phyloP scores from a whole-genome alignment of 1,140 invertebrate genomes.

The Liolophura sinensis region DNA sequence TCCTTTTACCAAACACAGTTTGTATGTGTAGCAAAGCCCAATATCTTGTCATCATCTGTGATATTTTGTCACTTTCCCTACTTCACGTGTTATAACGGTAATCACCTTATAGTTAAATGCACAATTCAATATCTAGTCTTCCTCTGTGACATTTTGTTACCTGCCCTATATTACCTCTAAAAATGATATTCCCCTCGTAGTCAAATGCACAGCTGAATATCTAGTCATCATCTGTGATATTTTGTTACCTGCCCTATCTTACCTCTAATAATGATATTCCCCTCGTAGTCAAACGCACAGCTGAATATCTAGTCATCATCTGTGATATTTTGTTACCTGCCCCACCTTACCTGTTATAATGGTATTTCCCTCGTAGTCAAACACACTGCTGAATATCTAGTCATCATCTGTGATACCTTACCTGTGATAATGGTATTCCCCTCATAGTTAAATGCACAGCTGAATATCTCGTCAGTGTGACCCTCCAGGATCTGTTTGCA shows the following conservation, averaged over 20 bases:
- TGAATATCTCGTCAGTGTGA: conserved; percentile 79
- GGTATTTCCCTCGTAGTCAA: background rate
- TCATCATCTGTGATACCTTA: conserved; percentile 14
- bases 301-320: background rate
- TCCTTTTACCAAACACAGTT: no score
- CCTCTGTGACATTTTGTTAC: no score
- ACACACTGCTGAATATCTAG: background rate
- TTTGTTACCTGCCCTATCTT: background rate
- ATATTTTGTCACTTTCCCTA: no score
- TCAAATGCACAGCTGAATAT: background rate
- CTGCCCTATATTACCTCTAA: background rate
- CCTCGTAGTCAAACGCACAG: background rate
- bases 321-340: background rate
- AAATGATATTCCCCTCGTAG: background rate
- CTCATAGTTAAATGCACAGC: conserved; percentile 76
- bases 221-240: background rate
- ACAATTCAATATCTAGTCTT: no score
- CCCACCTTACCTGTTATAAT: background rate
- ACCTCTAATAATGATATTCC: background rate
- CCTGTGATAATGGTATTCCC: conserved; percentile 77
- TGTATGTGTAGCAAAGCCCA: no score
- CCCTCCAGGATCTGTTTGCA: conserved; percentile 71
- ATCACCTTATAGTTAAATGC: no score
- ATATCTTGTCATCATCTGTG: no score
- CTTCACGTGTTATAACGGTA: no score